These are phyloP conservation scores for Empis stercorea DNA, from an alignment of 2,888 invertebrate genomes.

Conservation along the genomic window DNA sequence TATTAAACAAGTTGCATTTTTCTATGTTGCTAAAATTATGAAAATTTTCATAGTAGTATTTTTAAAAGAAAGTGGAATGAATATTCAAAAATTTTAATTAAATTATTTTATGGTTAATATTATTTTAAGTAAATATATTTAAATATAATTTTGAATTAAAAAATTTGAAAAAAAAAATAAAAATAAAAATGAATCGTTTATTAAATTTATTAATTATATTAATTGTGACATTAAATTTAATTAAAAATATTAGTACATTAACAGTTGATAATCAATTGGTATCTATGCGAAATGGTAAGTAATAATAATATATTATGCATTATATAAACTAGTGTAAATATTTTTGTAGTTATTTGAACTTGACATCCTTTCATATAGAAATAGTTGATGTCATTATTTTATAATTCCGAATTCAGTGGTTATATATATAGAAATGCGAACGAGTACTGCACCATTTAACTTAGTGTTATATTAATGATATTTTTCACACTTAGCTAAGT, in stretches of 20 bases:
- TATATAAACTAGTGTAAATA: too few species aligned
- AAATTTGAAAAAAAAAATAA: background rate
- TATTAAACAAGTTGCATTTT: too few species aligned
- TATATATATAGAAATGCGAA: background rate
- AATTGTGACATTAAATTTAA: background rate
- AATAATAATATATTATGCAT: background rate
- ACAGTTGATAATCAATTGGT: constrained; percentile 35
- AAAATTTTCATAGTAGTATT: too few species aligned
- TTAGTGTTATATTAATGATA: too few species aligned
- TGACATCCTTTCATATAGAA: background rate
- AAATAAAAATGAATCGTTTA: background rate
- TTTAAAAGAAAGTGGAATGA: background rate
- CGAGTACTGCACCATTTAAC: too few species aligned
- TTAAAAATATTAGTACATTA: constrained; percentile 13
- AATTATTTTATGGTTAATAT: too few species aligned
- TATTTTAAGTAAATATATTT: too few species aligned
- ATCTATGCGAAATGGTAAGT: constrained; percentile 34
- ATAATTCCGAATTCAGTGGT: background rate
- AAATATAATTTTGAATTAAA: too few species aligned
- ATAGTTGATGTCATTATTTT: background rate
- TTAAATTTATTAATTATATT: background rate
- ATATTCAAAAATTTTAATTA: background rate
- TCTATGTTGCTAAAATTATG: too few species aligned
- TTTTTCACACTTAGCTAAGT: too few species aligned
- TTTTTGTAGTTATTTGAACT: background rate